Evolutionary conservation across 2,113 vertebrate genomes (phyloP).

Genomic region (Sula dactylatra): DNA sequence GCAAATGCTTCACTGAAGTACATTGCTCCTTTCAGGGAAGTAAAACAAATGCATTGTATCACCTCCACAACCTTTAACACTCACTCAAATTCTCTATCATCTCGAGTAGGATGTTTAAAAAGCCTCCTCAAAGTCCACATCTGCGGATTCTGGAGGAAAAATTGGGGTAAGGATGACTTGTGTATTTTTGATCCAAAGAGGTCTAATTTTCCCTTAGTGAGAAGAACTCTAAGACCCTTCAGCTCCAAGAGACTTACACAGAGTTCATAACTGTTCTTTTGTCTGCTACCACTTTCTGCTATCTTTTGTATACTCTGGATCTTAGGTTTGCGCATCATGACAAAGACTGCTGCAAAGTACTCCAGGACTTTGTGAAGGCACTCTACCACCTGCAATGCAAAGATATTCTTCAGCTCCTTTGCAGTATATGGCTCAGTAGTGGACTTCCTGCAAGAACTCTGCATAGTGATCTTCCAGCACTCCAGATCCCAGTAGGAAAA

Average conservation of each 20-base stretch:
- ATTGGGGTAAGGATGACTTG: constrained; percentile 23
- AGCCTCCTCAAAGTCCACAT: neutral
- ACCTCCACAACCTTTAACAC: neutral
- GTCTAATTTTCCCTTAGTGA: neutral
- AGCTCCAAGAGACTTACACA: neutral
- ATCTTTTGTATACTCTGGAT: constrained; percentile 4
- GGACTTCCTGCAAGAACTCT: constrained; percentile 1
- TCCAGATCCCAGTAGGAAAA: constrained; percentile 43
- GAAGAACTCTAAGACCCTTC: neutral
- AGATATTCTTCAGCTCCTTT: neutral
- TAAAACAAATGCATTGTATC: neutral
- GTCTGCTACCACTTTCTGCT: constrained; percentile 10
- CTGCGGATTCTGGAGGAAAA: constrained; percentile 44
- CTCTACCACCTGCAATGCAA: constrained; percentile 34
- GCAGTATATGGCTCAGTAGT: neutral
- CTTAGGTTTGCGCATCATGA: constrained; percentile 23
- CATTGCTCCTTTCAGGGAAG: neutral
- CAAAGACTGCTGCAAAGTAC: constrained; percentile 21
- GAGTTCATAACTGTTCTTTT: neutral
- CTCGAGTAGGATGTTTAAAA: neutral
- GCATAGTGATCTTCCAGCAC: constrained; percentile 13
- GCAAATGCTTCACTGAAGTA: neutral
- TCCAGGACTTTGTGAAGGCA: constrained; percentile 21
- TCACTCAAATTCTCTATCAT: neutral
- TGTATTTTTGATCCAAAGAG: constrained; percentile 8